Base-by-base conservation (phyloP, 2,888 invertebrate species). In the Hirtodrosophila histrioides region DNA sequence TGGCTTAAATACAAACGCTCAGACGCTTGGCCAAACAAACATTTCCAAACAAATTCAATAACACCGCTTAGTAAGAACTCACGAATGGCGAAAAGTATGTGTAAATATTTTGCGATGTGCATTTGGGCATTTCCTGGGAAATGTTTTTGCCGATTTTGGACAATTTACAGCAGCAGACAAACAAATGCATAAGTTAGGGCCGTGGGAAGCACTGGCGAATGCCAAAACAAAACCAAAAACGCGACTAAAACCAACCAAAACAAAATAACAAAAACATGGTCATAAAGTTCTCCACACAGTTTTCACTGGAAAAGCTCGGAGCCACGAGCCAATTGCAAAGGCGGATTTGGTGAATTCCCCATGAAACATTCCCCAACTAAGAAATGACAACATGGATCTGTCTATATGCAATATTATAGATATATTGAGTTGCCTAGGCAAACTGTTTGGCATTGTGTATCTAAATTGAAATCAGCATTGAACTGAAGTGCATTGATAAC, bases 381-480 rank as follows among this genome's bases (percentile, higher is more conserved):
- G 27, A 27, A 43, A 50, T 39, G 36, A 56, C 33, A 29, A 35
- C n/a, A 33, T 60, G 36, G 33, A 40, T 35, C 23, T 33, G n/a
- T 29, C 11, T 11, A 6, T 50, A 41, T 35, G 8, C n/a, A n/a
- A n/a, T n/a, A 24, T 24, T 33, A 7, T 40, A 23, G 4, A 11
- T 23, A 36, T 23, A 35, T 31, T 31, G 46, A 41, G 48, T 50
- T 86, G 69, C 81, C 71, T 82, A 75, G 51, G 17, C 46, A 11
- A 40, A 36, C 43, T 44, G 11, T 51, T 61, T 71, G 67, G 54
- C 61, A 56, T 48, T 54, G 51, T 61, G 44, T 66, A 88, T 83
- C 82, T 83, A 60, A 83, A 83, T 83, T 83, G 76, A 88, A 83
- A 83, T 88, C 86, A 75, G 67, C 83, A 75, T 82, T 85, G 71